Conservation (phyloP, 2,888 invertebrate species). For the Chironomus tentans region DNA sequence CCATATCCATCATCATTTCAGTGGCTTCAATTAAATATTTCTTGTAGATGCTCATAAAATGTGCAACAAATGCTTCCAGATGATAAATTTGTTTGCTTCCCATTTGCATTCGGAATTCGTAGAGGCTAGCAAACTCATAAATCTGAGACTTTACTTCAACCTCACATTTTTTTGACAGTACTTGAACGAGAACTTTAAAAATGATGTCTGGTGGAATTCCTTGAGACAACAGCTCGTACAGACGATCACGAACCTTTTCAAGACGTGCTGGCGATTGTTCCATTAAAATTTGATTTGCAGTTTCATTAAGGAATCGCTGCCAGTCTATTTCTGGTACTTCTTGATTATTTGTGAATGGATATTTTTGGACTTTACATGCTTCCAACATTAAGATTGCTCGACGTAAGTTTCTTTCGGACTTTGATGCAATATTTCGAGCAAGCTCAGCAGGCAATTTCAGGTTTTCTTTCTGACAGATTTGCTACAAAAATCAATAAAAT, state of each 20-base stretch:
- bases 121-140: slow-evolving; percentile 74
- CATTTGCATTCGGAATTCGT: slow-evolving; percentile 84
- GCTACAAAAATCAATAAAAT: neutral
- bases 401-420: slow-evolving; percentile 80
- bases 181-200: slow-evolving; percentile 75
- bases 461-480: slow-evolving; percentile 72
- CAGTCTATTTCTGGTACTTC: slow-evolving; percentile 84
- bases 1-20: slow-evolving; percentile 35
- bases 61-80: slow-evolving; percentile 92
- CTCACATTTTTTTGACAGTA: slow-evolving; percentile 83
- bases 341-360: slow-evolving; percentile 73
- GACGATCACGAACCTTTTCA: slow-evolving; percentile 70
- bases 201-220: slow-evolving; percentile 90
- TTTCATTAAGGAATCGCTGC: slow-evolving; percentile 78
- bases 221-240: slow-evolving; percentile 90
- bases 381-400: slow-evolving; percentile 90
- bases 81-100: slow-evolving; percentile 95
- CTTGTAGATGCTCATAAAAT: slow-evolving; percentile 92
- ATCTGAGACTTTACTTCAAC: slow-evolving; percentile 79
- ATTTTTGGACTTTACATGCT: slow-evolving; percentile 85
- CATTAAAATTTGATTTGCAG: slow-evolving; percentile 73
- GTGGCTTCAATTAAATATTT: slow-evolving; percentile 49
- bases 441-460: slow-evolving; percentile 66
- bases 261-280: slow-evolving; percentile 82
- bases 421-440: slow-evolving; percentile 64